Conservation (phyloP, 2,888 invertebrate species). For the Spisula subtruncata region DNA sequence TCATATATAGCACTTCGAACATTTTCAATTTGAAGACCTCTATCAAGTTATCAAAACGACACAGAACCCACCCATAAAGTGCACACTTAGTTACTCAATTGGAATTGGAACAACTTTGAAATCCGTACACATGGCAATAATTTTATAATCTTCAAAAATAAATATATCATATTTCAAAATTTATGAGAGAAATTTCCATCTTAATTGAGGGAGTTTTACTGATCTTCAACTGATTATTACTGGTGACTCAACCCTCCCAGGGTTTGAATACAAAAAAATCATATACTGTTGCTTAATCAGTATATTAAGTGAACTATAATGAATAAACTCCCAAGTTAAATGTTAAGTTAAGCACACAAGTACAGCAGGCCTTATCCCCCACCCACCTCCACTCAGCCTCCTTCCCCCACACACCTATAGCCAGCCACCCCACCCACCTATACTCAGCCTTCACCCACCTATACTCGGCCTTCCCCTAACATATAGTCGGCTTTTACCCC, state of each 20-base stretch:
- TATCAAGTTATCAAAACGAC: too few relatives aligned
- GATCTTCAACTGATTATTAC: background rate
- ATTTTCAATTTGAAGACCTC: too few relatives aligned
- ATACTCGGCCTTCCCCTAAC: too few relatives aligned
- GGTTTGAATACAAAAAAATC: too few relatives aligned
- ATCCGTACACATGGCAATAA: too few relatives aligned
- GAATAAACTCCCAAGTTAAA: too few relatives aligned
- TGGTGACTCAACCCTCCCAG: background rate
- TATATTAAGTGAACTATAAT: background rate
- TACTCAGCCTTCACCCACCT: too few relatives aligned
- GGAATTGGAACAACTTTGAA: too few relatives aligned
- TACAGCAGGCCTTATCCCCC: too few relatives aligned
- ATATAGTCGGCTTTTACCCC: background rate
- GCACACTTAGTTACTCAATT: background rate
- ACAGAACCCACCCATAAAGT: background rate
- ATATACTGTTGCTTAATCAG: background rate
- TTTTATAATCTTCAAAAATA: background rate
- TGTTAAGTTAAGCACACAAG: too few relatives aligned
- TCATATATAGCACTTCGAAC: too few relatives aligned
- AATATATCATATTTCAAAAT: constrained; percentile 3
- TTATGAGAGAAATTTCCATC: background rate
- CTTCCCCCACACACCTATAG: background rate
- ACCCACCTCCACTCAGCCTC: too few relatives aligned
- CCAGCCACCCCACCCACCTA: background rate
- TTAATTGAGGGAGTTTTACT: background rate